Conservation (phyloP, 2,797 vertebrate genomes). For the Halcyon badia region DNA sequence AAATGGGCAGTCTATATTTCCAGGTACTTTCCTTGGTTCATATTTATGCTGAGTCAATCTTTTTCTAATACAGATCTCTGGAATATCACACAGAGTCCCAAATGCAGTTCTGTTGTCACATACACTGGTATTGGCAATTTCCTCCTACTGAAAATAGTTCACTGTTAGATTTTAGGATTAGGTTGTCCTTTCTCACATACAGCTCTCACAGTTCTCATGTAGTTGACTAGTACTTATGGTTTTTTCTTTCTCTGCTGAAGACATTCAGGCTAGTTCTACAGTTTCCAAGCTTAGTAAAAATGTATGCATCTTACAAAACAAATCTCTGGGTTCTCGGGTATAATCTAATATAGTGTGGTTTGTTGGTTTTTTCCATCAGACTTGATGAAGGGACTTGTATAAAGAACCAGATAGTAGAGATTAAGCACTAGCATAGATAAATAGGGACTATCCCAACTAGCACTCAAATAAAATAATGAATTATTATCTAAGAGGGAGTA, state of each 20-base stretch:
- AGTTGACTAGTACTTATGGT: neutral
- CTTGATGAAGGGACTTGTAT: neutral
- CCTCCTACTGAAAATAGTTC: neutral
- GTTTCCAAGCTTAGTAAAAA: neutral
- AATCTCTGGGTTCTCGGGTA: neutral
- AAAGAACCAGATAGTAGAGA: neutral
- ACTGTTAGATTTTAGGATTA: neutral
- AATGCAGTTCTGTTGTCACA: neutral
- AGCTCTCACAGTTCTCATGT: neutral
- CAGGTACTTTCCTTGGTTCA: neutral
- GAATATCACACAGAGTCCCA: neutral
- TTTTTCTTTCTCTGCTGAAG: neutral
- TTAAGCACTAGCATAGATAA: neutral
- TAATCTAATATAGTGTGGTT: neutral
- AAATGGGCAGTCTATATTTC: neutral
- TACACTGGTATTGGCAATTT: neutral
- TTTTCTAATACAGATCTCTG: neutral
- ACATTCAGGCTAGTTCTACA: neutral
- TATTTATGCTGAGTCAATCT: neutral
- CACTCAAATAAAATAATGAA: neutral
- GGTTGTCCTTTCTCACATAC: neutral
- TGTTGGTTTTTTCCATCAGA: neutral
- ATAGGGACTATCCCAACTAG: neutral
- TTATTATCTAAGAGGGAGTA: neutral
- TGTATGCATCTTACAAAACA: neutral